Evolutionary conservation across 2,888 invertebrate species (phyloP).

Genomic region (Lithosia quadra): DNA sequence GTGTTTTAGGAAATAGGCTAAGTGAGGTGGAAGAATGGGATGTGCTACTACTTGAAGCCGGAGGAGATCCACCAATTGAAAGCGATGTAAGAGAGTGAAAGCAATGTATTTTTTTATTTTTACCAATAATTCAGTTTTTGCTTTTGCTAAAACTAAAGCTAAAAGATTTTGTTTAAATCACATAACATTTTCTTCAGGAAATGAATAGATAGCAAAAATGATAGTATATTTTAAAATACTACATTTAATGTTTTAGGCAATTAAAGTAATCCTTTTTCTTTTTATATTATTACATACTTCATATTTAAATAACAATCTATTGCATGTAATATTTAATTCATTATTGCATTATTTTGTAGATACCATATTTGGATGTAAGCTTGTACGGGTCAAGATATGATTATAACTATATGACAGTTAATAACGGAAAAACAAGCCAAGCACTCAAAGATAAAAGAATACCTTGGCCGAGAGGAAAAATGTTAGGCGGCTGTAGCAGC

Average conservation of each 20-base stretch:
- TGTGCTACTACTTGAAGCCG: constrained; percentile 52
- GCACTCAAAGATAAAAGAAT: constrained; percentile 41
- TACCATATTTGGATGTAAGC: constrained; percentile 18
- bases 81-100: constrained; percentile 87
- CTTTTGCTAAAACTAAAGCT: too few species aligned
- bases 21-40: constrained; percentile 43
- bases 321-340: too few species aligned
- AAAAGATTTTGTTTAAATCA: not conserved
- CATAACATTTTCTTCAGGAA: too few species aligned
- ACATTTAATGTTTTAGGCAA: too few species aligned
- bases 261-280: too few species aligned
- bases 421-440: constrained; percentile 37
- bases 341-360: constrained; percentile 22
- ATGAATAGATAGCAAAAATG: too few species aligned
- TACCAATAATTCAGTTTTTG: not conserved
- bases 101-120: not conserved
- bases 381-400: constrained; percentile 16
- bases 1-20: constrained; percentile 47
- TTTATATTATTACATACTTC: too few species aligned
- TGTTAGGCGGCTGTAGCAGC: constrained; percentile 86
- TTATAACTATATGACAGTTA: constrained; percentile 41
- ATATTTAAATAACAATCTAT: too few species aligned
- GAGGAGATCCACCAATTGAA: constrained; percentile 47
- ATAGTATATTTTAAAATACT: too few species aligned
- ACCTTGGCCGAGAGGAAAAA: constrained; percentile 87